phyloP scores from a whole-genome alignment of 2,888 invertebrate species.

The Agriopis marginaria region DNA sequence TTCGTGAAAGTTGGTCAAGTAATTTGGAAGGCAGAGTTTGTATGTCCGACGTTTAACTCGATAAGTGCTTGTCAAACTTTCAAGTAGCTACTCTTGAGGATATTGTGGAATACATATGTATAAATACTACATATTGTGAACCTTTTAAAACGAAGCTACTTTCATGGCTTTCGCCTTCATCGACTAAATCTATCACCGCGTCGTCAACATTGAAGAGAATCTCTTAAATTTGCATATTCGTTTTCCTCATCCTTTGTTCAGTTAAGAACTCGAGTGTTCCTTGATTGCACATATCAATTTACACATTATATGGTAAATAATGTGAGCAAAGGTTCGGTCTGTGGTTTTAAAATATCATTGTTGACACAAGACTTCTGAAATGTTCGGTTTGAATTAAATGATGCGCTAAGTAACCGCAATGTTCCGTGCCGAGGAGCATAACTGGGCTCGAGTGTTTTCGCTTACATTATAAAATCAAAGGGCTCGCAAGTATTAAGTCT shows the following conservation, averaged over 20 bases:
- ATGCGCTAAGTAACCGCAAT: constrained; percentile 14
- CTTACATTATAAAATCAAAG: constrained; percentile 67
- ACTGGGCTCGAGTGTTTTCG: constrained; percentile 36
- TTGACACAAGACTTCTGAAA: constrained; percentile 20
- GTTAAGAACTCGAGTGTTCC: constrained; percentile 23
- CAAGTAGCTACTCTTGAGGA: constrained; percentile 8
- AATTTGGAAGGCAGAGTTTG: constrained; percentile 19
- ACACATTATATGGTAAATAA: constrained; percentile 23
- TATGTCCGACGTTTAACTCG: constrained; percentile 18
- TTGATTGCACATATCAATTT: constrained; percentile 34
- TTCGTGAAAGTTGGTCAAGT: constrained; percentile 25
- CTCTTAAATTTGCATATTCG: constrained; percentile 43
- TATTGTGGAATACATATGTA: background rate
- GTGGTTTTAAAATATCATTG: constrained; percentile 22
- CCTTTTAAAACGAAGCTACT: constrained; percentile 9
- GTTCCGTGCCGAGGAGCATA: constrained; percentile 16
- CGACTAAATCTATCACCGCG: constrained; percentile 25
- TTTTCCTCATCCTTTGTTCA: constrained; percentile 49
- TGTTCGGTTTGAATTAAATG: background rate
- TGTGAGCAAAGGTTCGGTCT: constrained; percentile 13
- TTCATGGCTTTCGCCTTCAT: constrained; percentile 16
- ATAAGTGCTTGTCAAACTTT: constrained; percentile 22
- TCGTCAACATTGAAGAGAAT: constrained; percentile 34
- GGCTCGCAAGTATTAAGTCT: constrained; percentile 78
- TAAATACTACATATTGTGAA: background rate